Evolutionary conservation across 2,888 invertebrate species (phyloP).

Genomic region (Encarsia formosa): DNA sequence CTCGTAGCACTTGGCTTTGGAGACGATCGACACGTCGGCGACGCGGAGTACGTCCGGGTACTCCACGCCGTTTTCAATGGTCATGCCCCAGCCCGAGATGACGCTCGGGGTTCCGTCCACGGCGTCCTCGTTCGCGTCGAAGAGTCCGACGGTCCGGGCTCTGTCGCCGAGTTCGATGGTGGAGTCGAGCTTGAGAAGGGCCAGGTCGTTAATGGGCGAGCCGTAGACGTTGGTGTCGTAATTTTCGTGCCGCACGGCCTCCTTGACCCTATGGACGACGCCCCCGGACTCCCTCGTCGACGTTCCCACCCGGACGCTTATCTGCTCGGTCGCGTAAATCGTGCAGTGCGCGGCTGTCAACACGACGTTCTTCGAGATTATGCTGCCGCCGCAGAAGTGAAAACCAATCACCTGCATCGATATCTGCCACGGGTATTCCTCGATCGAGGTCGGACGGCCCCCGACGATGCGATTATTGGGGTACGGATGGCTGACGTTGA

Average conservation of each 20-base stretch:
- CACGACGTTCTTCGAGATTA: conserved; percentile 53
- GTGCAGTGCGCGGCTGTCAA: conserved; percentile 61
- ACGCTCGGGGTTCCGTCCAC: neutral
- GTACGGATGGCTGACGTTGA: no score
- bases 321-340: neutral
- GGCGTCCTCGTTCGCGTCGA: neutral
- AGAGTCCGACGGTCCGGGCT: conserved; percentile 9
- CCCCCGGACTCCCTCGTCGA: neutral
- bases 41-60: conserved; percentile 23
- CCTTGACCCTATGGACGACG: neutral
- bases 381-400: conserved; percentile 58
- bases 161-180: conserved; percentile 17
- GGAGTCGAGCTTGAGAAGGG: conserved; percentile 4
- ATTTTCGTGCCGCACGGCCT: neutral
- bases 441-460: conserved; percentile 53
- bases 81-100: conserved; percentile 6
- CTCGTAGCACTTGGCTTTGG: neutral
- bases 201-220: conserved; percentile 15
- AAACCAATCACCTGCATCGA: conserved; percentile 49
- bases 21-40: conserved; percentile 1
- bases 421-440: conserved; percentile 54
- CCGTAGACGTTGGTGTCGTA: neutral
- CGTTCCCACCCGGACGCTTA: conserved; percentile 43
- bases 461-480: conserved; percentile 56
- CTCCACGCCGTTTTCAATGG: neutral